Evolutionary conservation across 2,797 vertebrate genomes (phyloP).

Genomic region (Heliangelus exortis): DNA sequence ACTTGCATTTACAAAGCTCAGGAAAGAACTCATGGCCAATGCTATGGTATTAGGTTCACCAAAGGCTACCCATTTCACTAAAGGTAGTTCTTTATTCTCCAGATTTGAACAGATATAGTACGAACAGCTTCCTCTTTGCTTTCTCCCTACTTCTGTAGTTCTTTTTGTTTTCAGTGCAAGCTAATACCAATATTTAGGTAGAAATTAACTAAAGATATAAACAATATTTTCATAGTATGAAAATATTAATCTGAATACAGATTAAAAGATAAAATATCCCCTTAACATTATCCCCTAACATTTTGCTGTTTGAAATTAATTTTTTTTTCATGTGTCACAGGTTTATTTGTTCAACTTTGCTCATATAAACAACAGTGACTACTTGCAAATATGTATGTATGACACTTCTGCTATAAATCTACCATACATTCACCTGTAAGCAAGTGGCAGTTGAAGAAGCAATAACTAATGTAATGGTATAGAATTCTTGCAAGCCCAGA

Average conservation of each 20-base stretch:
- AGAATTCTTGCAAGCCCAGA: background rate
- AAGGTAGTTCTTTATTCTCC: background rate
- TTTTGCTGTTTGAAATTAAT: background rate
- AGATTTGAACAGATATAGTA: background rate
- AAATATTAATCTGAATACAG: background rate
- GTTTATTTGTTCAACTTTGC: background rate
- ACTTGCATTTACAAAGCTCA: conserved; percentile 12
- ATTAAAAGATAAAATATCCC: background rate
- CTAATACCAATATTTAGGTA: background rate
- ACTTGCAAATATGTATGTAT: background rate
- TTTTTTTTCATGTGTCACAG: background rate
- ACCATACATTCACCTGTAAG: background rate
- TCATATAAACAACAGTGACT: background rate
- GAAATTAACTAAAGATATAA: background rate
- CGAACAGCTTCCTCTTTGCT: background rate
- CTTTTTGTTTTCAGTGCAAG: background rate
- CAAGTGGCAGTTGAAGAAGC: conserved; percentile 9
- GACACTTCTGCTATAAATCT: background rate
- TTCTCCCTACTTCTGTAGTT: background rate
- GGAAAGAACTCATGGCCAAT: background rate
- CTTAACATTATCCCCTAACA: background rate
- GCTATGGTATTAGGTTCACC: background rate
- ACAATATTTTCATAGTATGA: background rate
- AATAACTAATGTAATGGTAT: background rate
- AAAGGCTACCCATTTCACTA: background rate